Evolutionary conservation across 2,797 vertebrate species (phyloP), one percentile per base, ranked within the genome.

Genomic region (Alectoris magna): DNA sequence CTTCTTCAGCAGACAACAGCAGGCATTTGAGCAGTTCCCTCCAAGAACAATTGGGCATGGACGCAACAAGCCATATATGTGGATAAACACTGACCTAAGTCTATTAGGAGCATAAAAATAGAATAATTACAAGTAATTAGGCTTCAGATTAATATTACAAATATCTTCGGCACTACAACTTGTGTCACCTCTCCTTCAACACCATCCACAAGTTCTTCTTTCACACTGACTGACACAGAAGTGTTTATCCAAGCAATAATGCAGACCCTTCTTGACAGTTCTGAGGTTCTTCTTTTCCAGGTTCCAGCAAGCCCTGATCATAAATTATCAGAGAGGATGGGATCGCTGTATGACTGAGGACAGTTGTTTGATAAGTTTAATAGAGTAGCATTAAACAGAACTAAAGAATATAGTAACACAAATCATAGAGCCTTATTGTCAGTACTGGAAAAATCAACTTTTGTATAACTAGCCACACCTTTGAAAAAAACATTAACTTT

Each of bases 401-500:
- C 38, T 87, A 70, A 93, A 21, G 2, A 91, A 82, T 66, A 68
- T 66, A 83, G 87, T 36, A 84, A 87, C 64, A 84, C 38, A 82
- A 88, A 88, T 88, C 80, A 88, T 87, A 95, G 86, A 88, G 83
- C 68, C 74, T 84, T 76, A 80, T 91, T 94, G 91, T 94, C 92
- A 84, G 70, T 66, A 56, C 43, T 89, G 75, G 68, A 95, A 94
- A 95, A 95, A 91, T 41, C 64, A 93, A 34, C 53, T 77, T 91
- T 75, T 83, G 71, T 78, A 72, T 87, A 63, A 77, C 62, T 74
- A 79, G 75, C 29, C 18, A 7, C 68, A 81, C 73, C 70, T 91
- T 91, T 60, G 90, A 88, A 43, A 92, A 93, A 94, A 95, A 90
- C 74, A 94, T 66, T 80, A 74, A 88, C 51, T 86, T 96, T 93